Evolutionary conservation across 2,113 vertebrate genomes (phyloP).

Genomic region (Sapayoa aenigma): DNA sequence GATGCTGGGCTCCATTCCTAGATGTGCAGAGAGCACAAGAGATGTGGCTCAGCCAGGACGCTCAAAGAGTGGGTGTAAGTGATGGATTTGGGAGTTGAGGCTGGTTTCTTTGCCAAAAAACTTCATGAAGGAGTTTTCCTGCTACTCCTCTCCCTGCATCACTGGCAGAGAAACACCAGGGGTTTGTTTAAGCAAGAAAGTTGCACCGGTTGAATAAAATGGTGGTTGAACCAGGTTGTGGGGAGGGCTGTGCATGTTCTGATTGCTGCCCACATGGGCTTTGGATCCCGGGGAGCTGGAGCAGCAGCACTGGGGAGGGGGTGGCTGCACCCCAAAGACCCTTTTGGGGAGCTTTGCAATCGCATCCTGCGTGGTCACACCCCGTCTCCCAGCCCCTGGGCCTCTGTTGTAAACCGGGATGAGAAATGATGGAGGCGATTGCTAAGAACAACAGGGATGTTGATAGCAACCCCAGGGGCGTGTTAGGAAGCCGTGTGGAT

Average conservation of each 20-base stretch:
- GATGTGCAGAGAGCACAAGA: neutral
- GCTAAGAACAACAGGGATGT: slow-evolving; percentile 20
- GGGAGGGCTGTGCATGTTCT: rapidly evolving
- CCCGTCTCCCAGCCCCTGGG: neutral
- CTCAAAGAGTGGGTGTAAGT: rapidly evolving
- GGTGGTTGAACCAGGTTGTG: rapidly evolving
- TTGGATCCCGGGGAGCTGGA: rapidly evolving
- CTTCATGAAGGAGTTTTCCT: rapidly evolving
- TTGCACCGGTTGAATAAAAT: rapidly evolving
- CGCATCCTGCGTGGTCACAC: rapidly evolving
- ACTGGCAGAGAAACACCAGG: neutral
- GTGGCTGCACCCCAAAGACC: neutral
- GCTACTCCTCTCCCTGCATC: neutral
- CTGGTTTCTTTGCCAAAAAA: neutral
- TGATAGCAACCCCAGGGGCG: slow-evolving; percentile 41
- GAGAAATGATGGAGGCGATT: neutral
- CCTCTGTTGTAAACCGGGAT: neutral
- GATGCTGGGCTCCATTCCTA: neutral
- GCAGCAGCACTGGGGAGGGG: neutral
- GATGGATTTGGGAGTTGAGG: rapidly evolving
- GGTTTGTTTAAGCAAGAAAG: rapidly evolving
- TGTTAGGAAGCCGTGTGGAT: neutral
- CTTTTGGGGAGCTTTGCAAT: neutral
- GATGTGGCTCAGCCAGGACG: neutral
- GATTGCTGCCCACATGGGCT: rapidly evolving